Evolutionary conservation across 2,113 vertebrate genomes (phyloP).

Genomic region (Ictalurus punctatus): DNA sequence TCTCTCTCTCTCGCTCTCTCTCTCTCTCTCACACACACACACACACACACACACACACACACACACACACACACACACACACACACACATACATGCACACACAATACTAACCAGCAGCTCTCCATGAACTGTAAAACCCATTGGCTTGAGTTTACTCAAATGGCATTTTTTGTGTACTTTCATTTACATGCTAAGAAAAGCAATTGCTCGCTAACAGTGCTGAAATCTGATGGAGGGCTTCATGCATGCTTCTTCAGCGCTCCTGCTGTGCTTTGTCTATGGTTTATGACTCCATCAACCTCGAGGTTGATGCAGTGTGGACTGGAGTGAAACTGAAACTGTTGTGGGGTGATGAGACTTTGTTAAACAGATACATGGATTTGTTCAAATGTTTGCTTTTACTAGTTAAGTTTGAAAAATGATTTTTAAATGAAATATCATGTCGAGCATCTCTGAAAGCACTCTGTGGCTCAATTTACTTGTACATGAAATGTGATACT

Average conservation of each 20-base stretch:
- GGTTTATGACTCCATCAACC: slow-evolving; percentile 5
- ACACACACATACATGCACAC: not conserved
- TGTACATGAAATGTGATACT: not conserved
- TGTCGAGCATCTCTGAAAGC: not conserved
- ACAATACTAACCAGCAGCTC: slow-evolving; percentile 13
- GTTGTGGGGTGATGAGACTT: slow-evolving; percentile 17
- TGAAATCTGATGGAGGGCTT: not conserved
- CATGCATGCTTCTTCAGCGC: not conserved
- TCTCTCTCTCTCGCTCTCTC: too few relatives aligned
- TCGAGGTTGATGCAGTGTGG: slow-evolving; percentile 29
- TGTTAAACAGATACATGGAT: not conserved
- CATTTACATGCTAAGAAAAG: not conserved
- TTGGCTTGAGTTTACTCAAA: not conserved
- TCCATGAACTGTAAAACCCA: not conserved
- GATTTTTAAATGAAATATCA: not conserved
- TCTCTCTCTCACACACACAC: not conserved
- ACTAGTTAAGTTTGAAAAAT: not conserved
- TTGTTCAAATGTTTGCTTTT: not conserved
- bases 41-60: not conserved
- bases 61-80: not conserved
- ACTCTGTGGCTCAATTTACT: not conserved
- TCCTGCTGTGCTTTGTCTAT: not conserved
- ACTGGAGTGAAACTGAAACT: slow-evolving; percentile 33
- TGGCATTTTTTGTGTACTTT: not conserved
- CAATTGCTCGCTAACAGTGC: not conserved